phyloP scores from a whole-genome alignment of 2,797 vertebrate species.

The Natrix natrix region DNA sequence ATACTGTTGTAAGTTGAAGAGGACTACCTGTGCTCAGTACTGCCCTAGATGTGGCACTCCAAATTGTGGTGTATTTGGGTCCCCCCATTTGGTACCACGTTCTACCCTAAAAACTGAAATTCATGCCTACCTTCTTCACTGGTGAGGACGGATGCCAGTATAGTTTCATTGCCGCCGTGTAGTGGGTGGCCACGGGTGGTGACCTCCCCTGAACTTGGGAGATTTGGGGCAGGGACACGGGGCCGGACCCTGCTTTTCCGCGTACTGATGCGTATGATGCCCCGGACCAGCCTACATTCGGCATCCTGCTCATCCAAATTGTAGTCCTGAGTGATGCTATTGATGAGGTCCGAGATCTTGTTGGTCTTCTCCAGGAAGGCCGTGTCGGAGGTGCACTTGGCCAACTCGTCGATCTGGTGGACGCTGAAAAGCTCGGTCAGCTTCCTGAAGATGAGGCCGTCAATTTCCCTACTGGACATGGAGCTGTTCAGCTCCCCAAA shows the following conservation, averaged over 20 bases:
- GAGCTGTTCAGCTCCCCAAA: slow-evolving; percentile 86
- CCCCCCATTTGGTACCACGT: background rate
- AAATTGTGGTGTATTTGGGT: background rate
- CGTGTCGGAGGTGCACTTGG: slow-evolving; percentile 95
- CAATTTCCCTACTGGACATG: slow-evolving; percentile 88
- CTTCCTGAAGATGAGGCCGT: slow-evolving; percentile 94
- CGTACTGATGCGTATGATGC: slow-evolving; percentile 97
- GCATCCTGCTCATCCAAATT: slow-evolving; percentile 96
- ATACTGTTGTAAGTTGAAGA: background rate
- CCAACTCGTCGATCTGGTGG: slow-evolving; percentile 97
- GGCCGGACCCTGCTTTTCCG: slow-evolving; percentile 81
- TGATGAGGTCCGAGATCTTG: slow-evolving; percentile 98
- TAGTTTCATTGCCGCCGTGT: slow-evolving; percentile 92
- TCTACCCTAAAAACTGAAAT: background rate
- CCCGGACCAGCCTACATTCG: slow-evolving; percentile 92
- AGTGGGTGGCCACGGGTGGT: slow-evolving; percentile 78
- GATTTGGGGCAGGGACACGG: slow-evolving; percentile 20
- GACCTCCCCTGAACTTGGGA: slow-evolving; percentile 72
- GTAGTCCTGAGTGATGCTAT: slow-evolving; percentile 96
- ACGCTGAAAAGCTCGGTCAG: slow-evolving; percentile 95
- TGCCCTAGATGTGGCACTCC: background rate
- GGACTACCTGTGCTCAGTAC: background rate
- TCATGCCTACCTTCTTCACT: slow-evolving; percentile 87
- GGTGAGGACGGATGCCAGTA: slow-evolving; percentile 83
- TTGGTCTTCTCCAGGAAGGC: slow-evolving; percentile 97